Evolutionary conservation across 2,797 vertebrate species (phyloP).

Genomic region (Huso huso): DNA sequence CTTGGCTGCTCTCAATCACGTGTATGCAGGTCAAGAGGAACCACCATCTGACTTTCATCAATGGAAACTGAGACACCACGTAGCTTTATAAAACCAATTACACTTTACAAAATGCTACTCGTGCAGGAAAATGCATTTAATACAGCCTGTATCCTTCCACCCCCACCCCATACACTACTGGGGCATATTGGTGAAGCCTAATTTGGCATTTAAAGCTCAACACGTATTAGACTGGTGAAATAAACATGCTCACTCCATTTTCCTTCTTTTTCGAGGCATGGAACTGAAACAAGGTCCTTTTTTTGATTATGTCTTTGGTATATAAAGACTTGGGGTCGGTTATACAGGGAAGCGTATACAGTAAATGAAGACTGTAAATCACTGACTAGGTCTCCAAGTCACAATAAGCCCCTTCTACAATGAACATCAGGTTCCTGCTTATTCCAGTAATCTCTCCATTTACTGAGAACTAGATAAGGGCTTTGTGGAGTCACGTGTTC

Average conservation of each 20-base stretch:
- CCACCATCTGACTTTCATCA: conserved; percentile 43
- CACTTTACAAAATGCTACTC: conserved; percentile 27
- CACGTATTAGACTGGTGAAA: too few relatives aligned
- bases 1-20: conserved; percentile 6
- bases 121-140: conserved; percentile 20
- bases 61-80: conserved; percentile 27
- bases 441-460: conserved; percentile 2
- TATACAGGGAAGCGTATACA: not conserved
- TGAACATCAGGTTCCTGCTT: conserved; percentile 21
- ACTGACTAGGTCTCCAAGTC: not conserved
- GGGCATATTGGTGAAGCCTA: too few relatives aligned
- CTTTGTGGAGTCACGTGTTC: conserved; percentile 6
- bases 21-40: conserved; percentile 32
- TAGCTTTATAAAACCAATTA: conserved; percentile 32
- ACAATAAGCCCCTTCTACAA: not conserved
- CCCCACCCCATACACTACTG: too few relatives aligned
- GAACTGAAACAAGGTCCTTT: too few relatives aligned
- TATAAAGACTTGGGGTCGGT: too few relatives aligned
- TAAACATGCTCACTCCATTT: too few relatives aligned
- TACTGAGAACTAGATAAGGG: conserved; percentile 10
- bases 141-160: not conserved
- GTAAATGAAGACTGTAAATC: not conserved
- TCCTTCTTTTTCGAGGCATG: too few relatives aligned
- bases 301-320: too few relatives aligned
- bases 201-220: too few relatives aligned